Evolutionary conservation across 2,888 invertebrate species (phyloP), one percentile per base, ranked within the genome.

Genomic region (Monopis laevigella): DNA sequence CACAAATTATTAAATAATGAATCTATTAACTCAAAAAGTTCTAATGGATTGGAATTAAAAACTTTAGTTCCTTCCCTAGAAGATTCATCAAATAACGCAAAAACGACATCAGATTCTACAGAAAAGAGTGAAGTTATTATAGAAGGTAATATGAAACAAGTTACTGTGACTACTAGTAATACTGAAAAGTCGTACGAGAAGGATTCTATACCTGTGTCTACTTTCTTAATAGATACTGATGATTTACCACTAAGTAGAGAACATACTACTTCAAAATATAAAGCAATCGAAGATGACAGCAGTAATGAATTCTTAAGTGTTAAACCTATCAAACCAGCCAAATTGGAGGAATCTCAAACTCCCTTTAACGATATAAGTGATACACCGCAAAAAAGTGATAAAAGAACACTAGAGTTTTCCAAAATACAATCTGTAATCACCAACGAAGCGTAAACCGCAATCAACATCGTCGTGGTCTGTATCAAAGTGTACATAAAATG

Each of bases 381-480:
- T 66, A 69, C 67, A 40, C 65, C 65, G 59, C 74, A 75, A 69
- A 68, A 68, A 46, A 77, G 70, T 70, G 74, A 69, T 53, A 69
- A 64, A 57, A 72, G 74, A 63, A 73, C 71, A 69, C 57, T 73
- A 62, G 66, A 69, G 51, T 53, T 59, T 52, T 65, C 55, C 52
- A 67, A 66, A 58, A 62, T 63, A 48, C 62, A 70, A 56, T 59
- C 66, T 51, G 56, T 66, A 52, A 57, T 54, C 50, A 62, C 61
- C 53, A 67, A 71, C 58, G 64, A 65, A 60, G 70, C 70, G 61
- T 72, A 71, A 63, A 58, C n/a, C n/a, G n/a, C n/a, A n/a, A n/a
- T n/a, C n/a, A n/a, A n/a, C n/a, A n/a, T n/a, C n/a, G n/a, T n/a
- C n/a, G n/a, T n/a, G n/a, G n/a, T n/a, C n/a, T n/a, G n/a, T n/a